A percentile compares a stretch with the other conserved stretches of the same genome.
phyloP scores from a whole-genome alignment of 2,797 vertebrate species.

The Ctenosaura bakeri region DNA sequence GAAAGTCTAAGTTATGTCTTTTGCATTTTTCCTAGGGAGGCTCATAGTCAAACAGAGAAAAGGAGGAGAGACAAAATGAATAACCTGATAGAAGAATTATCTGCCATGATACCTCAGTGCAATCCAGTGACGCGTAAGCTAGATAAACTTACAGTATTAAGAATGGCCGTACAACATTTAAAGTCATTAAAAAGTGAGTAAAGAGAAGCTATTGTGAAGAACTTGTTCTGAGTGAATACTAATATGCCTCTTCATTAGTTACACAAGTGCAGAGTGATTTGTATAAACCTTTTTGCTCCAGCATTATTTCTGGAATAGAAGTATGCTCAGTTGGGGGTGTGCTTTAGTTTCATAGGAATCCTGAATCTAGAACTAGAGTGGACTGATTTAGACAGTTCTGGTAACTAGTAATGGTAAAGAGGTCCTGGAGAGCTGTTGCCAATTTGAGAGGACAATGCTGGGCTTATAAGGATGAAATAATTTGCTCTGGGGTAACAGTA shows the following conservation, averaged over 20 bases:
- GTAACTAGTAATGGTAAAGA: background rate
- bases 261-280: background rate
- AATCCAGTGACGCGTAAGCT: slow-evolving; percentile 90
- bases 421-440: background rate
- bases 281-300: background rate
- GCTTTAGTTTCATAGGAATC: background rate
- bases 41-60: slow-evolving; percentile 96
- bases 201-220: background rate
- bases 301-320: background rate
- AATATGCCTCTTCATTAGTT: background rate
- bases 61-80: slow-evolving; percentile 96
- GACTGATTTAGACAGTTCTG: background rate
- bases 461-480: background rate
- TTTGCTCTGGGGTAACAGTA: background rate
- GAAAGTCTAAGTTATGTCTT: background rate
- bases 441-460: background rate
- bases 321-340: background rate
- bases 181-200: slow-evolving; percentile 90
- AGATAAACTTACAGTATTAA: slow-evolving; percentile 94
- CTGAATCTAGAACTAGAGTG: background rate
- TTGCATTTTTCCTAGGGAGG: slow-evolving; percentile 83
- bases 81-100: slow-evolving; percentile 92
- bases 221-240: background rate
- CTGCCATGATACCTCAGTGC: slow-evolving; percentile 93
- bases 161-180: slow-evolving; percentile 94